These are phyloP conservation scores for Galemys pyrenaicus DNA, from an alignment of 2,113 vertebrate genomes.

Conservation along the genomic window DNA sequence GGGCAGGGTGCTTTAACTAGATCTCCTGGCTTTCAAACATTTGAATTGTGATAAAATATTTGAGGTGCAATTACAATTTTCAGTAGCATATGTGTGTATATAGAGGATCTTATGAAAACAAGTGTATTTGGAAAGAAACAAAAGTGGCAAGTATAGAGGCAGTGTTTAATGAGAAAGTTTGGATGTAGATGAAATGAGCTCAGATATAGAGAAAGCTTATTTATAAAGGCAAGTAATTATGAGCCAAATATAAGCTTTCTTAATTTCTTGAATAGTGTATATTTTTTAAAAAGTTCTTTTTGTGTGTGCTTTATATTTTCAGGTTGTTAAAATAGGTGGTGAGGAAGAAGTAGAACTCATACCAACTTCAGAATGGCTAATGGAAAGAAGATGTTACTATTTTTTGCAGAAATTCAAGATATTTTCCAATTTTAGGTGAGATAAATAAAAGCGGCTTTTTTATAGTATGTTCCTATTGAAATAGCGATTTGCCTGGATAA, in stretches of 20 bases:
- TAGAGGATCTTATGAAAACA: too few relatives aligned
- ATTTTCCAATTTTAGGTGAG: conserved; percentile 84
- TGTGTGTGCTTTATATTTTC: conserved; percentile 23
- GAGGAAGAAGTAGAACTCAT: conserved; percentile 71
- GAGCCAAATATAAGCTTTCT: background rate
- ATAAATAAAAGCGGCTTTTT: background rate
- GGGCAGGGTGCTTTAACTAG: too few relatives aligned
- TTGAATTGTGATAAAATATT: too few relatives aligned
- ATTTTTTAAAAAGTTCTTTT: background rate
- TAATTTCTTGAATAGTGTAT: background rate
- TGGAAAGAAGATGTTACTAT: conserved; percentile 78
- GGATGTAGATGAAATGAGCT: background rate
- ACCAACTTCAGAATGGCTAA: conserved; percentile 78
- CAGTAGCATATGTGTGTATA: too few relatives aligned
- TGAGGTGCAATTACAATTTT: too few relatives aligned
- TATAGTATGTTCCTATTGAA: background rate
- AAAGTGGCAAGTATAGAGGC: background rate
- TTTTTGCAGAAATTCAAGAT: conserved; percentile 73
- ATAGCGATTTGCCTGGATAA: background rate
- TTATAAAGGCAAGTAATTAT: background rate
- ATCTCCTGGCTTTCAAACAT: too few relatives aligned
- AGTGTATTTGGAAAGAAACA: background rate
- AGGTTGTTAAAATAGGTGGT: conserved; percentile 66
- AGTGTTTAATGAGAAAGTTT: background rate
- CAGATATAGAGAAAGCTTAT: background rate